phyloP scores from a whole-genome alignment of 2,113 vertebrate genomes.

The Ammodytes marinus region DNA sequence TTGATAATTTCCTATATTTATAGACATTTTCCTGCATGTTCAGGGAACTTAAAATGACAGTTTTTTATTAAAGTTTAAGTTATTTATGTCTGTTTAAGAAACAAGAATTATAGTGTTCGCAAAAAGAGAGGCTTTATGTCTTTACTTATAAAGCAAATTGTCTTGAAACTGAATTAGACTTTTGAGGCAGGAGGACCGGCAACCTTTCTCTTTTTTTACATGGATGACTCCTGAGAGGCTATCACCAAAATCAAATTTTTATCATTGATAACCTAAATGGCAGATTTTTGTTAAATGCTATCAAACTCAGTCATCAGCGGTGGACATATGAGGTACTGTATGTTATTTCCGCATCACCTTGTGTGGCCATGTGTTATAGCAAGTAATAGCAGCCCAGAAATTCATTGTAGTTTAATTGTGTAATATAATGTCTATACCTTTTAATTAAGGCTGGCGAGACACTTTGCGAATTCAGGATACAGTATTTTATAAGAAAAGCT shows the following conservation, averaged over 20 bases:
- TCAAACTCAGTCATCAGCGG: background rate
- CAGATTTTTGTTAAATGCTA: background rate
- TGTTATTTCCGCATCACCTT: background rate
- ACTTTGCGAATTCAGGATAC: no score
- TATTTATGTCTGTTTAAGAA: background rate
- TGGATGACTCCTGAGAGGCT: constrained; percentile 26
- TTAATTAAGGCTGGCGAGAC: background rate
- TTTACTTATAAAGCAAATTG: constrained; percentile 14
- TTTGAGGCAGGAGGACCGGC: constrained; percentile 18
- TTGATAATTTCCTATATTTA: background rate
- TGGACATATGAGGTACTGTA: constrained; percentile 4
- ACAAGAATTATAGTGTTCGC: background rate
- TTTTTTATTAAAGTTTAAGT: background rate
- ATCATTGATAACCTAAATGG: constrained; percentile 1
- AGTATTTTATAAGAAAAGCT: constrained; percentile 13
- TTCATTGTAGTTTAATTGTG: background rate
- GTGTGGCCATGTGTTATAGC: background rate
- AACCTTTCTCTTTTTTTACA: constrained; percentile 1
- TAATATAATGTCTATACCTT: background rate
- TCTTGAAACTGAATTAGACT: constrained; percentile 19
- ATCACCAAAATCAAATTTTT: constrained; percentile 27
- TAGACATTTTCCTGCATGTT: no score
- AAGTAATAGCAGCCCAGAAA: background rate
- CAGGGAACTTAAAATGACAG: no score
- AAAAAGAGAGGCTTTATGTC: background rate